Evolutionary conservation across 2,113 vertebrate species (phyloP).

Genomic region (Galeopterus variegatus): DNA sequence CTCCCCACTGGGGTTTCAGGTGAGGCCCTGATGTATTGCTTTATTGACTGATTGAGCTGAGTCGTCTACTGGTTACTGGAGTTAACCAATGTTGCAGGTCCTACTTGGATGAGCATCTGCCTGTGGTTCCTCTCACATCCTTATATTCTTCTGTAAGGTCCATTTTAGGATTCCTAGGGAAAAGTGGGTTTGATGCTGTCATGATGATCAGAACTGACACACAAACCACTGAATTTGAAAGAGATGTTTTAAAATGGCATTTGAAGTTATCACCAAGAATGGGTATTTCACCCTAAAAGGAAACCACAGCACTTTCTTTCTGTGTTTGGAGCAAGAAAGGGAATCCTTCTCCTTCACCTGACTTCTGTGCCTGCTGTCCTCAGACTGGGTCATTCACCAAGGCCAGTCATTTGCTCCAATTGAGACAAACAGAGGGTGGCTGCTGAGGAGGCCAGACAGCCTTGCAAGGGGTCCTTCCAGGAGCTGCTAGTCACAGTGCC

Average conservation of each 20-base stretch:
- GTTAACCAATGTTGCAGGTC: accelerated
- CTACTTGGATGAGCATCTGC: not conserved
- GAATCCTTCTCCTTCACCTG: not conserved
- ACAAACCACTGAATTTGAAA: not conserved
- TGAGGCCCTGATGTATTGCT: not conserved
- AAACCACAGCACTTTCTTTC: not conserved
- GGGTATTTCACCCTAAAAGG: not conserved
- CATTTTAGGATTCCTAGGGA: accelerated
- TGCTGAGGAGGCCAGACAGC: not conserved
- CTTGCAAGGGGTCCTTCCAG: not conserved
- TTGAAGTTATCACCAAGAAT: not conserved
- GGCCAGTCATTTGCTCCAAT: not conserved
- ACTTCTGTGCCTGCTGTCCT: accelerated
- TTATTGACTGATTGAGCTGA: not conserved
- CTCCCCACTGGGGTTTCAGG: not conserved
- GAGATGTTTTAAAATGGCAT: not conserved
- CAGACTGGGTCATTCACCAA: accelerated
- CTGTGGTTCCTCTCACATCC: accelerated
- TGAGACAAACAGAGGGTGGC: not conserved
- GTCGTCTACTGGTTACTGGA: too few species aligned
- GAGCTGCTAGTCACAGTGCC: not conserved
- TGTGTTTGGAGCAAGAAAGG: not conserved
- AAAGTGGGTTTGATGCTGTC: not conserved
- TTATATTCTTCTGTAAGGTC: not conserved
- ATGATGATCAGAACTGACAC: not conserved